phyloP scores from a whole-genome alignment of 1,140 invertebrate species.

The Hyposmocoma kahamanoa region DNA sequence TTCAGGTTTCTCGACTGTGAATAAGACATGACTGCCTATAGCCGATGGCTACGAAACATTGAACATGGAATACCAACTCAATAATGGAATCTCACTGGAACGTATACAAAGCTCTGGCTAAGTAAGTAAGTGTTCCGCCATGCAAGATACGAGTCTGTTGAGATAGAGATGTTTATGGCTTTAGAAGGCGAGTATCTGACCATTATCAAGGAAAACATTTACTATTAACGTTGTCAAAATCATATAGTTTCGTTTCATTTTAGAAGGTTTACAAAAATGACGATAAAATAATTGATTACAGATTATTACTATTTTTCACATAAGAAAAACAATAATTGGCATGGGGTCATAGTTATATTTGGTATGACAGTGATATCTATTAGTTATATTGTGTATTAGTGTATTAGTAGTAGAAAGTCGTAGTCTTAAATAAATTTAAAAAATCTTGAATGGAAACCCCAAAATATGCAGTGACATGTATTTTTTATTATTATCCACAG shows the following conservation, averaged over 20 bases:
- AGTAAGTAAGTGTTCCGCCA: slow-evolving; percentile 40
- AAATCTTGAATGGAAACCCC: too few relatives aligned
- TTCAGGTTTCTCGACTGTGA: slow-evolving; percentile 76
- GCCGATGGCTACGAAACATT: slow-evolving; percentile 75
- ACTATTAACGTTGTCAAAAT: background rate
- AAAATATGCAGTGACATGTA: too few relatives aligned
- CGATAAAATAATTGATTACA: background rate
- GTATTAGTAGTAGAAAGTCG: too few relatives aligned
- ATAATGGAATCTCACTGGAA: slow-evolving; percentile 65
- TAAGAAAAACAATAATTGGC: too few relatives aligned
- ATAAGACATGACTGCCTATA: slow-evolving; percentile 81
- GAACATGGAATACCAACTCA: slow-evolving; percentile 68
- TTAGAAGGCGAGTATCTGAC: slow-evolving; percentile 35
- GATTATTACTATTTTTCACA: too few relatives aligned
- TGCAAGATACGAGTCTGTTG: slow-evolving; percentile 51
- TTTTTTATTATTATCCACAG: slow-evolving; percentile 27
- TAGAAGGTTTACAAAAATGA: background rate
- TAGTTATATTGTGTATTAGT: too few relatives aligned
- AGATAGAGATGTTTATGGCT: slow-evolving; percentile 48
- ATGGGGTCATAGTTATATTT: too few relatives aligned
- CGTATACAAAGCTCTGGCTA: slow-evolving; percentile 43
- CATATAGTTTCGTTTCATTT: background rate
- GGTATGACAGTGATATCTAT: too few relatives aligned
- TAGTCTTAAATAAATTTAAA: too few relatives aligned
- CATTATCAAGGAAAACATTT: background rate